Conservation (phyloP, 2,888 invertebrate genomes). For the Athalia rosae region DNA sequence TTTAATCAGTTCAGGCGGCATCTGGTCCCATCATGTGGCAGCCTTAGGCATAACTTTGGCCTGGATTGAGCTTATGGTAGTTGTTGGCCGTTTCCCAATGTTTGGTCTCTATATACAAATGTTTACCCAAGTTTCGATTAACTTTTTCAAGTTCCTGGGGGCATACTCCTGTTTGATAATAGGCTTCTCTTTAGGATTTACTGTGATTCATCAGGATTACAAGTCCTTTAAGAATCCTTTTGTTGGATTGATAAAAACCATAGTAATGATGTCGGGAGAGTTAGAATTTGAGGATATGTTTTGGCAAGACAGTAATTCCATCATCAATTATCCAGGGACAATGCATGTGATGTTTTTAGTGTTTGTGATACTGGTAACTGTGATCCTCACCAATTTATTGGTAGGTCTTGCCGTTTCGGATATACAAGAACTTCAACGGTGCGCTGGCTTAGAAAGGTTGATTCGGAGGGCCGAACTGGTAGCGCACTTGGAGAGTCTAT, state of each 20-base stretch:
- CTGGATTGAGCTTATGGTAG: conserved; percentile 91
- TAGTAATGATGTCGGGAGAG: conserved; percentile 94
- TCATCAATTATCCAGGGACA: conserved; percentile 81
- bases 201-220: conserved; percentile 87
- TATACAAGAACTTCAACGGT: conserved; percentile 86
- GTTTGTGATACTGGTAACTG: conserved; percentile 87
- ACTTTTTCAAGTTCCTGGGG: conserved; percentile 87
- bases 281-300: conserved; percentile 89
- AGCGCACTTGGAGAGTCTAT: conserved; percentile 87
- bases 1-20: conserved; percentile 63
- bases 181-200: conserved; percentile 87
- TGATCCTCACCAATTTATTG: conserved; percentile 88
- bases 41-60: conserved; percentile 86
- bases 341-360: conserved; percentile 85
- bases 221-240: conserved; percentile 81
- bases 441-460: conserved; percentile 86
- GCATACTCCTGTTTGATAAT: conserved; percentile 88
- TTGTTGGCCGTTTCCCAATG: conserved; percentile 89
- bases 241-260: conserved; percentile 83
- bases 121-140: conserved; percentile 88
- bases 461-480: conserved; percentile 89
- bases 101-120: conserved; percentile 92
- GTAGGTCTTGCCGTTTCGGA: conserved; percentile 92
- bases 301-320: conserved; percentile 54
- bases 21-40: conserved; percentile 88